Percentiles rank a stretch among this genome's conserved stretches.
Conservation (phyloP, 2,113 vertebrate genomes). For the Aviceda subcristata region DNA sequence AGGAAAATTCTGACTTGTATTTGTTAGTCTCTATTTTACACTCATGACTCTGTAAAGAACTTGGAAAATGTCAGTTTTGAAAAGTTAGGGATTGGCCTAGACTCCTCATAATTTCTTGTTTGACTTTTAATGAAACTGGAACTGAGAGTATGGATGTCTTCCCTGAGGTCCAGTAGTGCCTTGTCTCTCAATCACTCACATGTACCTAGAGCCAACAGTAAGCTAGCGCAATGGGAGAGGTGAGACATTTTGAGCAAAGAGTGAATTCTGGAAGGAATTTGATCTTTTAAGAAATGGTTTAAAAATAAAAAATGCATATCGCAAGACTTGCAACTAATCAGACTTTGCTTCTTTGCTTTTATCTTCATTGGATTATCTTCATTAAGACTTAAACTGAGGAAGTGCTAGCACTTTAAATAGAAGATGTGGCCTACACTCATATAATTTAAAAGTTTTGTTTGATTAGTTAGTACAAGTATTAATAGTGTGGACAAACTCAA, state of each 20-base stretch:
- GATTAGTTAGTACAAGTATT: background rate
- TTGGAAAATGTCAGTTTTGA: background rate
- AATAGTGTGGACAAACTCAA: background rate
- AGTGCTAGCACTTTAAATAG: rapidly evolving
- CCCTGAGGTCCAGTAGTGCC: background rate
- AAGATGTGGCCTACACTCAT: background rate
- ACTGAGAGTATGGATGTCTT: background rate
- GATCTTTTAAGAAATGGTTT: background rate
- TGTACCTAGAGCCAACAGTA: background rate
- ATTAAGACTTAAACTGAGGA: background rate
- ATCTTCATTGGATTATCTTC: background rate
- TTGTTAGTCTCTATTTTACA: background rate
- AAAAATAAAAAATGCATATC: background rate
- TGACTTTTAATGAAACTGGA: background rate
- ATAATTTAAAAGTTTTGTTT: background rate
- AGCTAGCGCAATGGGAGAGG: background rate
- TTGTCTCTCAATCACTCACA: rapidly evolving
- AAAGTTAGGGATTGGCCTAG: background rate
- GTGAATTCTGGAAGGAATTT: background rate
- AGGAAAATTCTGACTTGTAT: background rate
- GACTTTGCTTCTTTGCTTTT: background rate
- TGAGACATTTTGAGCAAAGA: background rate
- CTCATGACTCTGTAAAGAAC: rapidly evolving
- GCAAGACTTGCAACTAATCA: background rate
- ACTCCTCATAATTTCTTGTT: background rate